phyloP scores from a whole-genome alignment of 2,888 invertebrate genomes.

The Eristalis intricaria region DNA sequence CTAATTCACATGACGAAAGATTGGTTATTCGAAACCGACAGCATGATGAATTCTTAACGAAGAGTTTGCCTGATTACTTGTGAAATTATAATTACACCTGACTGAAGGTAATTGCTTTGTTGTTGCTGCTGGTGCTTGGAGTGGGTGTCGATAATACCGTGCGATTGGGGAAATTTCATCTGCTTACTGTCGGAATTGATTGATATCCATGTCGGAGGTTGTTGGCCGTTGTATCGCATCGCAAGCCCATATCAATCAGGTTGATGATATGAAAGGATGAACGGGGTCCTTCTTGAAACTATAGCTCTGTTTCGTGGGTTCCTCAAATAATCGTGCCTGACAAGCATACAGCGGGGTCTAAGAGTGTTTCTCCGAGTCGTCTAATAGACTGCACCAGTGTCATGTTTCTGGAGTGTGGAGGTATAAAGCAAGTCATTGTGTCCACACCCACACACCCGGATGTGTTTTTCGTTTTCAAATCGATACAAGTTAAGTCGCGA shows the following conservation, averaged over 20 bases:
- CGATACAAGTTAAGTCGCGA: too few relatives aligned
- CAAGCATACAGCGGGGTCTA: too few relatives aligned
- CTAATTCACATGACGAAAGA: constrained; percentile 31
- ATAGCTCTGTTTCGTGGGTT: too few relatives aligned
- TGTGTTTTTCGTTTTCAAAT: too few relatives aligned
- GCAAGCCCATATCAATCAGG: neutral
- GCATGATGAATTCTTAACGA: constrained; percentile 53
- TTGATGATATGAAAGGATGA: too few relatives aligned
- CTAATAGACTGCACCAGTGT: too few relatives aligned
- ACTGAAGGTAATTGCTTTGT: constrained; percentile 32
- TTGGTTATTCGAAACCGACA: constrained; percentile 26
- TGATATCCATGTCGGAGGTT: neutral
- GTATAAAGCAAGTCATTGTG: too few relatives aligned
- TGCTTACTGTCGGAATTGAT: neutral
- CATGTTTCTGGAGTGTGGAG: too few relatives aligned
- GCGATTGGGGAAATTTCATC: neutral
- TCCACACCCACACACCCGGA: too few relatives aligned
- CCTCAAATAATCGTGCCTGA: too few relatives aligned
- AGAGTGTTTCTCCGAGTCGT: too few relatives aligned
- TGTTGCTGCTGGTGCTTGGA: neutral
- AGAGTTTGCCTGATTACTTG: constrained; percentile 25
- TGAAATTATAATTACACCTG: constrained; percentile 43
- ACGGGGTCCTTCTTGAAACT: too few relatives aligned
- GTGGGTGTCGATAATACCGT: neutral
- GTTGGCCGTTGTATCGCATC: neutral